Conservation (phyloP, 2,113 vertebrate genomes). For the Zosterops pallidus region DNA sequence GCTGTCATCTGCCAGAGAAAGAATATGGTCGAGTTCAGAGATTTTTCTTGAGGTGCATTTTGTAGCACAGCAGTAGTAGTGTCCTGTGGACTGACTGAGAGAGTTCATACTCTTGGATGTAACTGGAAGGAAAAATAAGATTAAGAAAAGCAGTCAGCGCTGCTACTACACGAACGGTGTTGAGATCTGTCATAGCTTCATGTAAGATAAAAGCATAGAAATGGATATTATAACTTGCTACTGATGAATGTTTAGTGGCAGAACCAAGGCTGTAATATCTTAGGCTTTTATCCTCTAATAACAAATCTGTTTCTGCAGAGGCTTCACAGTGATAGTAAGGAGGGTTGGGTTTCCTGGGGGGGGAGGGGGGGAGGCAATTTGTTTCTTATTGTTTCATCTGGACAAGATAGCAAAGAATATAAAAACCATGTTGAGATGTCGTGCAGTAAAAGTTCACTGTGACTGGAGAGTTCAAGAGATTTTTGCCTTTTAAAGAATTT, state of each 20-base stretch:
- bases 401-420: neutral
- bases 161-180: neutral
- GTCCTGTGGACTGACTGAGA: neutral
- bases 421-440: accelerated
- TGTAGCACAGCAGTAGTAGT: neutral
- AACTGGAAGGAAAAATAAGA: neutral
- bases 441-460: neutral
- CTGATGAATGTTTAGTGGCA: neutral
- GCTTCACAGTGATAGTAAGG: neutral
- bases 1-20: neutral
- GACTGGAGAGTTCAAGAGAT: neutral
- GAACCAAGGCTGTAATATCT: neutral
- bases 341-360: accelerated
- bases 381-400: neutral
- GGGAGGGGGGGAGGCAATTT: neutral
- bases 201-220: neutral
- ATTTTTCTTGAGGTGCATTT: neutral
- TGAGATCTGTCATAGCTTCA: neutral
- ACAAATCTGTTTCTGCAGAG: neutral
- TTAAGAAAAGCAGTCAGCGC: neutral
- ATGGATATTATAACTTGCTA: neutral
- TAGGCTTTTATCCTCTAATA: neutral
- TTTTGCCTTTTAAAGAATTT: neutral
- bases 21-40: neutral
- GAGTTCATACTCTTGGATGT: neutral